A percentile compares a stretch with the other conserved stretches of the same genome.
Conservation (phyloP, 2,113 vertebrate species). For the Microcebus jonahi region DNA sequence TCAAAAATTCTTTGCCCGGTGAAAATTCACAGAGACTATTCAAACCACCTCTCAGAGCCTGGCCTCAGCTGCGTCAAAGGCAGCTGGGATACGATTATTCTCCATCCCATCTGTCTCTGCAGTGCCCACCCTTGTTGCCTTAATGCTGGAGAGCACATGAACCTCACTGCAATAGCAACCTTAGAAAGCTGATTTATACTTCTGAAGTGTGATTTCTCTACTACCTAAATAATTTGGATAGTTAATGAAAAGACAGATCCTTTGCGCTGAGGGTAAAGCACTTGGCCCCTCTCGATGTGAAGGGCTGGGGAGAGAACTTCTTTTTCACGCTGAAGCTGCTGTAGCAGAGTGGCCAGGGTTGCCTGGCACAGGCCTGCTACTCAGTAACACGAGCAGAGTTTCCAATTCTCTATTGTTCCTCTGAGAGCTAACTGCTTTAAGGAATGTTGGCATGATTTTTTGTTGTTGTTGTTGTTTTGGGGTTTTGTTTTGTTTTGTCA, state of each 20-base stretch:
- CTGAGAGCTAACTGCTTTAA: slow-evolving; percentile 54
- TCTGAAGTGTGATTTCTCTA: not conserved
- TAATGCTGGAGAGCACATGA: not conserved
- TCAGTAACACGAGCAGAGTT: not conserved
- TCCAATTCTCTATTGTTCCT: slow-evolving; percentile 45
- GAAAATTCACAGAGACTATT: not conserved
- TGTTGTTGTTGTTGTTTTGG: not conserved
- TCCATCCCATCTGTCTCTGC: not conserved
- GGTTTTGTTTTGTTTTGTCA: slow-evolving; percentile 52
- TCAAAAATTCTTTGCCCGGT: not conserved
- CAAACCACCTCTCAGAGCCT: not conserved
- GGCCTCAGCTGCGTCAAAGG: not conserved
- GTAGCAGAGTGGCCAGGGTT: too few species aligned
- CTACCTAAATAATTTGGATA: not conserved
- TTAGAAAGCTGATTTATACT: not conserved
- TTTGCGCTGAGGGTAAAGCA: not conserved
- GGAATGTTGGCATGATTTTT: slow-evolving; percentile 57
- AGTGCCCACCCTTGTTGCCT: not conserved
- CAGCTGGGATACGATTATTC: not conserved
- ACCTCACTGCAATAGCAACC: not conserved
- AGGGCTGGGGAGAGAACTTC: not conserved
- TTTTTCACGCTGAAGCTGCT: not conserved
- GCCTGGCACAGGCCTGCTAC: not conserved
- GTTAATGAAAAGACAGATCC: not conserved
- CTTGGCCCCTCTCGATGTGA: not conserved